Base-by-base conservation (phyloP, 2,113 vertebrate species). In the Solea solea region DNA sequence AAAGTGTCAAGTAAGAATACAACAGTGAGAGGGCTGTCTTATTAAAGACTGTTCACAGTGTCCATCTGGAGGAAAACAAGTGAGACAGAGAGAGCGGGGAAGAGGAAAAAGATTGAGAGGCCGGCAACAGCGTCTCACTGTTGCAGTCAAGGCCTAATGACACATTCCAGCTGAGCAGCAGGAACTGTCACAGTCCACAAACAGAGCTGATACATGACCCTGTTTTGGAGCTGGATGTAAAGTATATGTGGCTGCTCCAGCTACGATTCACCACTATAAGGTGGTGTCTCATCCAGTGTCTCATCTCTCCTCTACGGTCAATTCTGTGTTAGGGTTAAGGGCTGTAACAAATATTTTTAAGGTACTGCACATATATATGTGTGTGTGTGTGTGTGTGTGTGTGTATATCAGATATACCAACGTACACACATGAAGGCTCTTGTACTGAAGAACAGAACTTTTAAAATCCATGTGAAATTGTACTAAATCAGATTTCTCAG, bases 161-260 rank as follows among this genome's bases (percentile, higher is more conserved):
- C 65, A 56, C 80, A 87, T 86, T 86, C 71, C 80, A 58, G 75
- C 10, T 65, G 74, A 68, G 76, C 57, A 52, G 66, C 76, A 42
- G 73, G 80, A 50, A 79, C 67, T 58, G 74, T 84, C 64, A 49
- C 59, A 69, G 80, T 86, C 65, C 8, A 45, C 80, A 85, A 78
- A 84, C 83, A 75, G 25, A 69, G 72, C 65, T 75, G 85, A 87
- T 82, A 80, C 75, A 80, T 73, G 69, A 68, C n/a, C 54, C 66
- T 39, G 13, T 61, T 66, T 48, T 69, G 46, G 61, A 13, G 67
- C 74, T 71, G 71, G 9, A 16, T 63, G 13, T 40, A 13, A 1
- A 13, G 8, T 45, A 45, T 48, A 59, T 46, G 60, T 52, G 64
- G 40, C 60, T 71, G 70, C 9, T 60, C 54, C 44, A 21, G 42